Evolutionary conservation across 1,140 invertebrate species (phyloP).

Genomic region (Bombus confusus): DNA sequence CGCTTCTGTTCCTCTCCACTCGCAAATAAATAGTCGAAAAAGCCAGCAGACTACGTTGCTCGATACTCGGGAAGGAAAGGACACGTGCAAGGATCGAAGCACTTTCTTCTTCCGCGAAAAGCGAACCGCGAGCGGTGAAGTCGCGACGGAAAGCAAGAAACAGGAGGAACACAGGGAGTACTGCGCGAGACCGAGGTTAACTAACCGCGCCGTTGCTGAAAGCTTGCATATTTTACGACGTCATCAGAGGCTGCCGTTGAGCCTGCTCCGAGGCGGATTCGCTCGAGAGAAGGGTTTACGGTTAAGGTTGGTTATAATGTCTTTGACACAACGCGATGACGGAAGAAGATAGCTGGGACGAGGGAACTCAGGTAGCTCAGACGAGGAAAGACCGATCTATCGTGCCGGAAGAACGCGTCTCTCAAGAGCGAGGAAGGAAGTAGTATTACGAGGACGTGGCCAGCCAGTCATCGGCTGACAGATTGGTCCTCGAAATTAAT

Average conservation of each 20-base stretch:
- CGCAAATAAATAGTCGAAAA: not conserved
- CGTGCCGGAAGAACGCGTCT: slow-evolving; percentile 4
- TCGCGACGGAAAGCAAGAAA: not conserved
- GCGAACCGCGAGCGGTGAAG: not conserved
- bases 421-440: not conserved
- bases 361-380: not conserved
- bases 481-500: slow-evolving; percentile 29
- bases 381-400: slow-evolving; percentile 4
- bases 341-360: slow-evolving; percentile 12
- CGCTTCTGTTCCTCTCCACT: too few species aligned
- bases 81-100: not conserved
- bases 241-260: slow-evolving; percentile 48
- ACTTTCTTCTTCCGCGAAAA: not conserved
- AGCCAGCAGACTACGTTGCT: not conserved
- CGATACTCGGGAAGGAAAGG: not conserved
- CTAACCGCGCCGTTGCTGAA: slow-evolving; percentile 50
- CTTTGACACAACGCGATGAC: slow-evolving; percentile 27
- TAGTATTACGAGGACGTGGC: not conserved
- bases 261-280: slow-evolving; percentile 9
- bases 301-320: slow-evolving; percentile 34
- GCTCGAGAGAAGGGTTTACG: not conserved
- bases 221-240: slow-evolving; percentile 67
- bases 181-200: slow-evolving; percentile 24
- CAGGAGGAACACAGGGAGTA: not conserved
- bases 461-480: not conserved